Evolutionary conservation across 2,888 invertebrate genomes (phyloP), one percentile per base, ranked within the genome.

Genomic region (Oligia latruncula): DNA sequence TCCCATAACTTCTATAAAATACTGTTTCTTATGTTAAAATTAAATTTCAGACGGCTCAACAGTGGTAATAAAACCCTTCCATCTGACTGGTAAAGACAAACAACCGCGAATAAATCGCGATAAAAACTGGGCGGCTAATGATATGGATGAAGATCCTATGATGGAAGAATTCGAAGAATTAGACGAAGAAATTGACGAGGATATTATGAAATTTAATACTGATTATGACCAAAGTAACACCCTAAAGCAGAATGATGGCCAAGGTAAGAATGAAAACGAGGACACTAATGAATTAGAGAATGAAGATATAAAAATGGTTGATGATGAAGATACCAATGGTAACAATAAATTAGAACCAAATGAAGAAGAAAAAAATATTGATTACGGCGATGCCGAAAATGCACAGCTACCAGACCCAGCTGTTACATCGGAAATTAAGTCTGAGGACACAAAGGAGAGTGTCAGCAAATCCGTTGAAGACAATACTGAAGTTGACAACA

Each of bases 1-100:
- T 65, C 13, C 1, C 35, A 11, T 43, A 29, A 77, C 17, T 35
- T 8, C 2, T 29, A 49, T 23, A 52, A 40, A 43, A 46, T 17
- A 5, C 0, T 0, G 4, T 49, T 17, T 66, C 29, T 68, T 49
- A 81, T 43, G n/a, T 17, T 29, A 4, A 17, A 23, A 20, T 55
- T 49, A 0, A 43, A 70, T 87, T 88, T 65, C 82, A 88, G 88
- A 67, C 0, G 72, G 60, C 0, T 71, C 71, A 15, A 29, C 43
- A 1, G 75, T 89, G 4, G 0, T 0, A 8, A 74, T 89, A 23
- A 89, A 86, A 66, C 87, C 89, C 4, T 85, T 89, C 68, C 87
- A 89, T 0, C 46, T 89, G 35, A 68, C 74, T 52, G 89, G 87
- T 3, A 67, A 74, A 11, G 55, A 78, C 0, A 83, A 70, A 74